phyloP scores from a whole-genome alignment of 2,888 invertebrate species.

The Drosophila mayaguana region DNA sequence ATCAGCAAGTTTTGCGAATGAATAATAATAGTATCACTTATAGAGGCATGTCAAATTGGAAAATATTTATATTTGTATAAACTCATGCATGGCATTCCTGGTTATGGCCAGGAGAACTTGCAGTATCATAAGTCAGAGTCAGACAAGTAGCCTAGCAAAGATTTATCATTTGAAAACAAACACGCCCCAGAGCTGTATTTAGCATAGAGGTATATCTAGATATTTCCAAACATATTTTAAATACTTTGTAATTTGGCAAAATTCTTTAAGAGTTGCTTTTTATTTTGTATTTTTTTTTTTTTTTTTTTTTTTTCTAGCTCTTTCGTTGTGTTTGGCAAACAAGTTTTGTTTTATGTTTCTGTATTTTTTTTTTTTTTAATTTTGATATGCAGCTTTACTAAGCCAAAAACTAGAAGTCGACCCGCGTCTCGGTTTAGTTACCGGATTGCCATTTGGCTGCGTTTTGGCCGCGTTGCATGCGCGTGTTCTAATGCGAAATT shows the following conservation, averaged over 20 bases:
- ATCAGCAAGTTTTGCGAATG: neutral
- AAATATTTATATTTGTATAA: neutral
- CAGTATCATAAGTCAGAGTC: neutral
- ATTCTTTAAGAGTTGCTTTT: constrained; percentile 23
- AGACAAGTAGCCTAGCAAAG: too few species aligned
- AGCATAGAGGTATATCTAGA: neutral
- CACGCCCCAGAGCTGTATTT: constrained; percentile 2
- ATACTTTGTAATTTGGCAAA: constrained; percentile 35
- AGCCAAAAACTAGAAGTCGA: constrained; percentile 42
- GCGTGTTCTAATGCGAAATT: constrained; percentile 81
- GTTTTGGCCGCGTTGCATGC: constrained; percentile 75
- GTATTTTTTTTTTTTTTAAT: neutral
- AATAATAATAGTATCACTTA: neutral
- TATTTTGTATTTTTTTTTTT: neutral
- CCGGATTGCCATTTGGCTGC: constrained; percentile 63
- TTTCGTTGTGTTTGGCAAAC: constrained; percentile 47
- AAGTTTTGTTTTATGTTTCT: constrained; percentile 42
- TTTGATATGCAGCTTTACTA: constrained; percentile 35
- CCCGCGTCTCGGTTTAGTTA: constrained; percentile 28
- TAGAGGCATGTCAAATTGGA: neutral
- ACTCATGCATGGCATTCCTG: neutral
- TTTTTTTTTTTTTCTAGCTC: neutral
- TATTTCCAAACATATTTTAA: constrained; percentile 23
- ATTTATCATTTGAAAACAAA: neutral
- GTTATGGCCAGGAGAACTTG: neutral